phyloP scores from a whole-genome alignment of 92 coral and sea anemone genomes.

The Porites divaricata region DNA sequence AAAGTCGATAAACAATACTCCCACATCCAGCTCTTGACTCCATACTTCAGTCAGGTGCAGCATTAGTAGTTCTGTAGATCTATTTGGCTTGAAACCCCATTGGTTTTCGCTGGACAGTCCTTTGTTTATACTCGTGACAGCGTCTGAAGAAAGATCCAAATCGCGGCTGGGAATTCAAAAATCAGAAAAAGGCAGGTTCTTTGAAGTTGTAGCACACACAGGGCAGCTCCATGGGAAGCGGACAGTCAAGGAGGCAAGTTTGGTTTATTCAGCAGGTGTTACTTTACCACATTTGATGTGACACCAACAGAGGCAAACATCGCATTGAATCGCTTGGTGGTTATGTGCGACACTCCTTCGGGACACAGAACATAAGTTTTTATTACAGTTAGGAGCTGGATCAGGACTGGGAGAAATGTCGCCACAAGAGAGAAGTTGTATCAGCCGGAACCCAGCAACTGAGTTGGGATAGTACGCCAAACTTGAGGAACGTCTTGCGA shows the following conservation, averaged over 20 bases:
- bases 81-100: too few relatives aligned
- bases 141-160: too few relatives aligned
- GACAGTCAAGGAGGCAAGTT: background rate
- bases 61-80: too few relatives aligned
- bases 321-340: conserved; percentile 36
- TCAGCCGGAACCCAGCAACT: conserved; percentile 23
- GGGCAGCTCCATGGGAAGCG: conserved; percentile 1
- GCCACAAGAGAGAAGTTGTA: conserved; percentile 24
- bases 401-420: conserved; percentile 26
- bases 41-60: too few relatives aligned
- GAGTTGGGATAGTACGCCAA: conserved; percentile 26
- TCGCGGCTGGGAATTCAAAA: too few relatives aligned
- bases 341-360: conserved; percentile 30
- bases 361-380: conserved; percentile 16
- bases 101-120: too few relatives aligned
- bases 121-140: background rate
- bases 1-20: too few relatives aligned
- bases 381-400: conserved; percentile 19
- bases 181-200: background rate
- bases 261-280: conserved; percentile 28
- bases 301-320: conserved; percentile 17
- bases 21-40: too few relatives aligned
- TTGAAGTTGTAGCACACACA: background rate
- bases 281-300: conserved; percentile 47
- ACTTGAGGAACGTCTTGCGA: conserved; percentile 32